Percentiles rank a stretch among this genome's conserved stretches.
These are phyloP conservation scores for Bovichtus diacanthus DNA, from an alignment of 2,797 vertebrate genomes.

Conservation along the genomic window DNA sequence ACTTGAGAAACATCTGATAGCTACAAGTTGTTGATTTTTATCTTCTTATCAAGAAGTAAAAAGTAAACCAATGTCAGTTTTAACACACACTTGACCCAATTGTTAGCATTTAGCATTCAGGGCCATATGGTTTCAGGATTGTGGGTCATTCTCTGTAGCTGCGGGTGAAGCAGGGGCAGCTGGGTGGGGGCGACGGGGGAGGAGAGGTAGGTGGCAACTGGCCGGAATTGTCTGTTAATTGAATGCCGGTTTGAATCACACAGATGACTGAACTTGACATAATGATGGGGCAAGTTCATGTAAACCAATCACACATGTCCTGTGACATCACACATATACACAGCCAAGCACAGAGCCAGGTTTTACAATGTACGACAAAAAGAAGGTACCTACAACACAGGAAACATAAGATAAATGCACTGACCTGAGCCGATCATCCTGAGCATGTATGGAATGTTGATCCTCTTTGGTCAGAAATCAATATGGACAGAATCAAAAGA, in stretches of 20 bases:
- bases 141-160: conserved; percentile 19
- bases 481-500: conserved; percentile 19
- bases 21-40: conserved; percentile 6
- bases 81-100: background rate
- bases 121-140: background rate
- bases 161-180: too few species aligned
- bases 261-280: conserved; percentile 65
- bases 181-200: background rate
- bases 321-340: conserved; percentile 6
- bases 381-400: background rate
- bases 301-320: conserved; percentile 14
- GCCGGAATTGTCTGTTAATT: conserved; percentile 75
- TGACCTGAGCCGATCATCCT: conserved; percentile 4
- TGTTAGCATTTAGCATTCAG: background rate
- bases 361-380: background rate
- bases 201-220: conserved; percentile 29
- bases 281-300: conserved; percentile 33
- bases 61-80: background rate
- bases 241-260: conserved; percentile 80
- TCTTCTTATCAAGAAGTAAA: background rate
- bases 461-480: conserved; percentile 28
- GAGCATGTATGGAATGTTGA: conserved; percentile 31
- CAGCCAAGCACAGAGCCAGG: background rate
- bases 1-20: background rate
- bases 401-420: background rate